A percentile compares a stretch with the other conserved stretches of the same genome.
Evolutionary conservation across 2,113 vertebrate genomes (phyloP).

Genomic region (Saccopteryx bilineata): DNA sequence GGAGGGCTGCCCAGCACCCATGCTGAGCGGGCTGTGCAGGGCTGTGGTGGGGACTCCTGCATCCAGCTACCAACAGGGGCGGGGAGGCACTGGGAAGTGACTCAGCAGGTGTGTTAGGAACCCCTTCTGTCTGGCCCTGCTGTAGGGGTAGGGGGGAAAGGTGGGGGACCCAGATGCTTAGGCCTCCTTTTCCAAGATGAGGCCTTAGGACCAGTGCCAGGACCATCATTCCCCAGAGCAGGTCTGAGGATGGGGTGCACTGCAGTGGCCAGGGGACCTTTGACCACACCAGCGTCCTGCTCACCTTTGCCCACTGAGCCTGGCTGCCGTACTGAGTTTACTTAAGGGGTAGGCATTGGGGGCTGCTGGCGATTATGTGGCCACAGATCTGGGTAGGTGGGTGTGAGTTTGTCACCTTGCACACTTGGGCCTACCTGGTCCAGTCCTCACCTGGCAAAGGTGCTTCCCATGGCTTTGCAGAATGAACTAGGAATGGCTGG

Average conservation of each 20-base stretch:
- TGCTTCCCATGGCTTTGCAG: background rate
- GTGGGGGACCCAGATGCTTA: too few relatives aligned
- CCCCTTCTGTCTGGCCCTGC: background rate
- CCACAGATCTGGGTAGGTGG: background rate
- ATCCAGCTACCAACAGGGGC: too few relatives aligned
- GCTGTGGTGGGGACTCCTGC: too few relatives aligned
- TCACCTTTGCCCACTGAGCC: too few relatives aligned
- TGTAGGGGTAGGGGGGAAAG: too few relatives aligned
- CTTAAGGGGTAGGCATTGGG: background rate
- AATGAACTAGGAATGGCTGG: background rate
- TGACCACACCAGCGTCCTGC: too few relatives aligned
- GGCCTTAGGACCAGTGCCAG: too few relatives aligned
- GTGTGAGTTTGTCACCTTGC: fast-evolving
- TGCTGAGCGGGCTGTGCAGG: background rate
- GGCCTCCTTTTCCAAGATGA: too few relatives aligned
- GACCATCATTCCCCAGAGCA: background rate
- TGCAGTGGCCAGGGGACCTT: background rate
- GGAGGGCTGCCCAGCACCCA: too few relatives aligned
- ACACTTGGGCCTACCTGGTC: too few relatives aligned
- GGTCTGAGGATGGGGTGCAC: background rate
- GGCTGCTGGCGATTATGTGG: too few relatives aligned
- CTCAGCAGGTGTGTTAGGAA: background rate
- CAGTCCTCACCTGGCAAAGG: fast-evolving
- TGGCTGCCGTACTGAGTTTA: too few relatives aligned
- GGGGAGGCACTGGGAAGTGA: background rate